A percentile compares a stretch with the other conserved stretches of the same genome.
Evolutionary conservation across 2,888 invertebrate species (phyloP).

Genomic region (Lycaena phlaeas): DNA sequence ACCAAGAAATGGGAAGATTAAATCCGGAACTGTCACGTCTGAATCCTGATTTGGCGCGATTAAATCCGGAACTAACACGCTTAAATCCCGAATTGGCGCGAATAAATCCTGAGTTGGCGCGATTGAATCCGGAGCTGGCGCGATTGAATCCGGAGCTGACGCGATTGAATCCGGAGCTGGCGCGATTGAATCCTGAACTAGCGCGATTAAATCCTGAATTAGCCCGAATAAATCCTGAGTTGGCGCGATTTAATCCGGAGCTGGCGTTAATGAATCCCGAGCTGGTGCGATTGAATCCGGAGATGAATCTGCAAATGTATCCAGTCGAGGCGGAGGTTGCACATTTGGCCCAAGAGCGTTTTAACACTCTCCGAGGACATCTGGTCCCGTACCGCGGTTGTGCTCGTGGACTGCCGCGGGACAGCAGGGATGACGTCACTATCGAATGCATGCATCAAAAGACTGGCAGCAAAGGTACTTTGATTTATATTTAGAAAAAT

Average conservation of each 20-base stretch:
- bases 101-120: conserved; percentile 27
- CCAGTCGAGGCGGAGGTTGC: conserved; percentile 36
- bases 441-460: conserved; percentile 60
- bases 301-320: conserved; percentile 32
- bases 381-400: conserved; percentile 54
- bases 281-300: conserved; percentile 26
- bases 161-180: conserved; percentile 23
- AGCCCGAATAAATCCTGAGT: conserved; percentile 28
- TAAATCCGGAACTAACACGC: conserved; percentile 29
- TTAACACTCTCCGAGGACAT: conserved; percentile 57
- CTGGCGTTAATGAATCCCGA: conserved; percentile 23
- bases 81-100: conserved; percentile 29
- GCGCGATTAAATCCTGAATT: conserved; percentile 28
- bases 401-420: conserved; percentile 42
- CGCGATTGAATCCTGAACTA: conserved; percentile 30
- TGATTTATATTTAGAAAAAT: too few species aligned
- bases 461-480: conserved; percentile 50
- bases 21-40: conserved; percentile 28
- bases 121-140: conserved; percentile 29
- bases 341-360: conserved; percentile 40
- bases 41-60: conserved; percentile 24
- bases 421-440: conserved; percentile 42
- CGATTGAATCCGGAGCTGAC: conserved; percentile 28
- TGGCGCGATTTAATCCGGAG: conserved; percentile 29
- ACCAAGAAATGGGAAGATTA: conserved; percentile 26